phyloP scores from a whole-genome alignment of 2,797 vertebrate species.

The Neostethus bicornis region DNA sequence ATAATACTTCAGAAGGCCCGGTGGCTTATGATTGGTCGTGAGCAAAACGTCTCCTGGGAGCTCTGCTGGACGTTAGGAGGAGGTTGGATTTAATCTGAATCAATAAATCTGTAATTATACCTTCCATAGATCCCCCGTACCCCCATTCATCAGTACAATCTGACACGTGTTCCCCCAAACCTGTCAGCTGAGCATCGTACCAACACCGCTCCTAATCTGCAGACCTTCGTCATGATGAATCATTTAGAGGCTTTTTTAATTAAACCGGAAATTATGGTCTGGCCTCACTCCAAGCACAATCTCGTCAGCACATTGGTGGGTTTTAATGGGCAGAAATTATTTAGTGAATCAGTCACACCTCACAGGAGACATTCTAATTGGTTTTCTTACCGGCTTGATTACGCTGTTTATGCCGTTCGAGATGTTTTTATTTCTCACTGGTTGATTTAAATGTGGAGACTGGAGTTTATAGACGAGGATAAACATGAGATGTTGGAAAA shows the following conservation, averaged over 20 bases:
- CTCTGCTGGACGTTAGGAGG: slow-evolving; percentile 23
- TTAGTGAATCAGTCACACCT: slow-evolving; percentile 27
- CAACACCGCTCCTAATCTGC: slow-evolving; percentile 52
- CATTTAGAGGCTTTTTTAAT: slow-evolving; percentile 67
- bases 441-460: neutral
- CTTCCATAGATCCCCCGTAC: slow-evolving; percentile 57
- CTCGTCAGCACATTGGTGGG: slow-evolving; percentile 21
- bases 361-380: slow-evolving; percentile 20
- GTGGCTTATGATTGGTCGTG: slow-evolving; percentile 46
- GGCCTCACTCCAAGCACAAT: slow-evolving; percentile 43
- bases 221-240: slow-evolving; percentile 62
- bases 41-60: slow-evolving; percentile 46
- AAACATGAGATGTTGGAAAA: too few relatives aligned
- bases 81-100: slow-evolving; percentile 66
- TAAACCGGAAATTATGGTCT: slow-evolving; percentile 61
- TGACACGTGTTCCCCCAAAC: slow-evolving; percentile 69
- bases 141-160: slow-evolving; percentile 63
- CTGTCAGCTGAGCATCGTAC: slow-evolving; percentile 56
- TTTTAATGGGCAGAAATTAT: slow-evolving; percentile 34
- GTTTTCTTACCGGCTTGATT: slow-evolving; percentile 31
- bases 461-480: too few relatives aligned
- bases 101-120: slow-evolving; percentile 66
- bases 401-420: neutral
- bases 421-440: neutral
- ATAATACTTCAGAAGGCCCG: slow-evolving; percentile 28